A percentile compares a stretch with the other conserved stretches of the same genome.
phyloP scores from a whole-genome alignment of 2,888 invertebrate genomes.

The Cheilosia soror region DNA sequence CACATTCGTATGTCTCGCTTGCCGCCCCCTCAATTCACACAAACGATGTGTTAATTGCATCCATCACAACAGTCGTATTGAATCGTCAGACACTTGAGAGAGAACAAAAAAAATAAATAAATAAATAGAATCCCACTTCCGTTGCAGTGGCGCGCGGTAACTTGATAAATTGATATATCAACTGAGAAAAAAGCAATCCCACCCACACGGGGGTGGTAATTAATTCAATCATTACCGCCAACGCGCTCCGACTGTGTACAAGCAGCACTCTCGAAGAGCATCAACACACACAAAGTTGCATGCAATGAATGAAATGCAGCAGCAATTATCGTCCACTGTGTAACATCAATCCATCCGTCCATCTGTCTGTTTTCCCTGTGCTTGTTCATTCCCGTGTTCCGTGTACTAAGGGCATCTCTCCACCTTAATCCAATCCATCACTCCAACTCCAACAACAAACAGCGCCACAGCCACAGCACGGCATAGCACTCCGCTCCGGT shows the following conservation, averaged over 20 bases:
- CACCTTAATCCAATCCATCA: constrained; percentile 69
- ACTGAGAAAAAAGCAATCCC: constrained; percentile 56
- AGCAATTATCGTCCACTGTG: constrained; percentile 71
- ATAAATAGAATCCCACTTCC: constrained; percentile 52
- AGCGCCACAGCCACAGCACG: constrained; percentile 4
- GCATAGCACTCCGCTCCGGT: not conserved
- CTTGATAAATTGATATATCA: constrained; percentile 70
- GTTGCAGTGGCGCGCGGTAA: constrained; percentile 42
- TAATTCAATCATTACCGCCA: constrained; percentile 74
- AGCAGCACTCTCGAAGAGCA: constrained; percentile 50
- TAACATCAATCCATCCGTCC: constrained; percentile 70
- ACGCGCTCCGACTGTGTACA: constrained; percentile 62
- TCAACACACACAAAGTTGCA: constrained; percentile 59
- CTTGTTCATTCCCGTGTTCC: constrained; percentile 21
- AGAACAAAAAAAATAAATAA: not conserved
- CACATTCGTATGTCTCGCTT: not conserved
- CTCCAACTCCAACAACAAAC: constrained; percentile 40
- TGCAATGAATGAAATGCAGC: constrained; percentile 66
- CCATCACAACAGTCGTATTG: constrained; percentile 65
- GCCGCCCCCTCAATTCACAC: constrained; percentile 27
- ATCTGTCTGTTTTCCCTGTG: constrained; percentile 25
- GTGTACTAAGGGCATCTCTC: constrained; percentile 49
- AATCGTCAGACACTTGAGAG: constrained; percentile 42
- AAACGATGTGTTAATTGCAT: constrained; percentile 69
- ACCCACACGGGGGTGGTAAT: constrained; percentile 63